phyloP scores from a whole-genome alignment of 2,888 invertebrate genomes.

The Eupeodes latifasciatus region DNA sequence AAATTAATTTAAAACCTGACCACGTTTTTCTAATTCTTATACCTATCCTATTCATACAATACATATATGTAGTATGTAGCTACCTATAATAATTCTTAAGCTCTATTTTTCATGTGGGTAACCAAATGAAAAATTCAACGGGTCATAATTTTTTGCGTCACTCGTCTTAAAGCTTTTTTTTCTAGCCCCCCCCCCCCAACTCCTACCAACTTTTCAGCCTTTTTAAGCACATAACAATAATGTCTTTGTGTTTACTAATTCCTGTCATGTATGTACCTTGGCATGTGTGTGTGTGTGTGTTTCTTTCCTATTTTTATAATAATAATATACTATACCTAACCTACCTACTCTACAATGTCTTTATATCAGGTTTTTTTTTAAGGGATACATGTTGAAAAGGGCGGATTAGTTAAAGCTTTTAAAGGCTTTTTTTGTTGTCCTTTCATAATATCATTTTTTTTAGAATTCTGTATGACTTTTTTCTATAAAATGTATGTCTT shows the following conservation, averaged over 20 bases:
- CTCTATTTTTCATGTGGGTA: constrained; percentile 31
- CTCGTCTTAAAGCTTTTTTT: neutral
- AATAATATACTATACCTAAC: neutral
- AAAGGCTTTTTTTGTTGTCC: neutral
- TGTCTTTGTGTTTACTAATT: constrained; percentile 28
- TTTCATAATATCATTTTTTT: neutral
- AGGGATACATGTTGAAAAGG: neutral
- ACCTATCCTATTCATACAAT: neutral
- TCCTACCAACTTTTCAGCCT: neutral
- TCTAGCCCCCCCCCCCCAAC: neutral
- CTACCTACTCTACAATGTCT: neutral
- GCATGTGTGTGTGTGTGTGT: neutral
- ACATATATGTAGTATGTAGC: neutral
- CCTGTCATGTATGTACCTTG: constrained; percentile 1
- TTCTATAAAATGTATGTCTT: neutral
- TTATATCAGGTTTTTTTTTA: neutral
- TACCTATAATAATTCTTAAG: constrained; percentile 7
- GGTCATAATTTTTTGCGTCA: constrained; percentile 56
- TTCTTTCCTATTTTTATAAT: constrained; percentile 1
- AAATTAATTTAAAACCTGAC: constrained; percentile 49
- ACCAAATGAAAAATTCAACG: constrained; percentile 66
- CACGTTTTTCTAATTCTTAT: constrained; percentile 18
- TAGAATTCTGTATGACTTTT: neutral
- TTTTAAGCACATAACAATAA: constrained; percentile 5
- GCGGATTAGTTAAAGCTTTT: constrained; percentile 6